Evolutionary conservation across 2,888 invertebrate species (phyloP), one percentile per base, ranked within the genome.

Genomic region (Clepsis dumicolana): DNA sequence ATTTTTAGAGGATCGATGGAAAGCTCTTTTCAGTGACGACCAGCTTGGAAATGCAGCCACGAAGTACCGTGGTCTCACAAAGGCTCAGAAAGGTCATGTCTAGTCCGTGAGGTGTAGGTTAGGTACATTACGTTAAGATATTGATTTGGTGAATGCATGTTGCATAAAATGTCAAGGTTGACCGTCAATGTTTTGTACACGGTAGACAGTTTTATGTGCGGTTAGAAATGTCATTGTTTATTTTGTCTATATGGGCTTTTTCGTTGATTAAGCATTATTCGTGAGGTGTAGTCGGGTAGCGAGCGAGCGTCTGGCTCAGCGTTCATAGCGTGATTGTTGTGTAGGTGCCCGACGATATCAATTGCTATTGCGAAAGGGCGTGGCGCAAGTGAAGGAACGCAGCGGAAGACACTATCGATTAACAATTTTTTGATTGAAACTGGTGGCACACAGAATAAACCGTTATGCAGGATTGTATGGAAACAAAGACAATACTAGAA

Each of bases 331-430:
- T 48, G 57, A 50, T 29, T 60, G 53, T 53, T 25, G 48, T 62
- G 61, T n/a, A 61, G 74, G 76, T 76, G 80, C 74, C 72, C 79
- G 75, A 71, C 78, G 76, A 78, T 84, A 82, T 84, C 88, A 86
- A 82, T 80, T 75, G 80, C 75, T 77, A 80, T 77, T 78, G 79
- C 74, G 74, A 54, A 52, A 61, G 56, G 64, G 60, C 38, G 61
- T 21, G 71, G 71, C 21, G 16, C 52, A 68, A 71, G 38, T 5
- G 56, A 56, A n/a, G n/a, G n/a, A 32, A 62, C 25, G 24, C 32
- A 24, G 62, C 66, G 62, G 35, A 21, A 4, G n/a, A 38, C 1
- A 4, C n/a, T n/a, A 4, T 12, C 14, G 8, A 5, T 4, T 29
- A 29, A 29, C 8, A n/a, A n/a, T n/a, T n/a, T n/a, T n/a, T n/a